Evolutionary conservation across 1,140 invertebrate genomes (phyloP), one percentile per base, ranked within the genome.

Genomic region (Ceratosolen solmsi): DNA sequence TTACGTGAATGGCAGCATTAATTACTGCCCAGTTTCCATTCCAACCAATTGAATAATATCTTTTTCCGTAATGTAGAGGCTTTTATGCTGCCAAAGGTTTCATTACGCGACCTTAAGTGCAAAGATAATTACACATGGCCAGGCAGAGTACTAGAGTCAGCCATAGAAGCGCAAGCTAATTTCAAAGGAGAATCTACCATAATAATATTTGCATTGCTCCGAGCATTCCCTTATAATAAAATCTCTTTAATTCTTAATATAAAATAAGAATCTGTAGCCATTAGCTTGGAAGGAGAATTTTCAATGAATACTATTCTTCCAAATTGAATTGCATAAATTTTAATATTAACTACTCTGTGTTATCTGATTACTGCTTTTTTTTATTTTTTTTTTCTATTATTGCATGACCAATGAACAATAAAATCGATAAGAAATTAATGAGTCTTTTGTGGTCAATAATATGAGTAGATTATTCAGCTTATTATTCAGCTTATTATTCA

Each of bases 161-260:
- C 15, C 38, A n/a, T 30, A 5, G 41, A 46, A 13, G 41, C 41
- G 41, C 41, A 13, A 46, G 74, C 74, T 77, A 68, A 77, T 77
- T 77, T 77, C 20, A 22, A 51, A 49, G 51, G 60, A 68, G 27
- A 65, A 27, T 77, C 41, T 77, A 8, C 58, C 25, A 33, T 77
- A 77, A 77, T 77, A 77, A 77, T 77, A 68, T 68, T 76, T 77
- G 60, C 75, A 49, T 38, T 33, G 51, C 41, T 27, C 33, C 46
- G 9, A 56, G 72, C 27, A 15, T 51, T 22, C 71, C 2, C 27
- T n/a, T n/a, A n/a, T n/a, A n/a, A n/a, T n/a, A n/a, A n/a, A 1
- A 5, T 46, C 5, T 13, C 41, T 46, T 46, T 46, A 46, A 46
- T 54, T 17, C 22, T n/a, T n/a, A n/a, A n/a, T n/a, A n/a, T n/a